These are phyloP conservation scores for Vesta saturnalis DNA, from an alignment of 2,888 invertebrate genomes.

Conservation along the genomic window DNA sequence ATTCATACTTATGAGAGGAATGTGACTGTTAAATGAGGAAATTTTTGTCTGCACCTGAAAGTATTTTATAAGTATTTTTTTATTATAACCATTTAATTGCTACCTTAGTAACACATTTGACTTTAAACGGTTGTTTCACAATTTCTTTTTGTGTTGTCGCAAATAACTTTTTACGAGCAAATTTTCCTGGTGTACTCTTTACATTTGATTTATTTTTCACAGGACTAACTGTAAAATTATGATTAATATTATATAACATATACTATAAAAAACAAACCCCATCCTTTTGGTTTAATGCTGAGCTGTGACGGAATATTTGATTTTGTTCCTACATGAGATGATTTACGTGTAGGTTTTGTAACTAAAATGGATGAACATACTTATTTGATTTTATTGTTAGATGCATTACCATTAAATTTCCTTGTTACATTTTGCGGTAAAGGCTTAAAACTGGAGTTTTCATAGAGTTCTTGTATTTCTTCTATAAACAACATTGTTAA, in stretches of 20 bases:
- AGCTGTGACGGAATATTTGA: too few species aligned
- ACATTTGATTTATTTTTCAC: not conserved
- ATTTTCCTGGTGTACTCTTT: not conserved
- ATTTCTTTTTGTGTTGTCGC: not conserved
- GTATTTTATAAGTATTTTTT: too few species aligned
- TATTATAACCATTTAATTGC: too few species aligned
- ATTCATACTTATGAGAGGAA: not conserved
- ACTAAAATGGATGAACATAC: not conserved
- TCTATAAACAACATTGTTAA: not conserved
- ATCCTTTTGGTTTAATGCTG: too few species aligned
- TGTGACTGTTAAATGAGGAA: not conserved
- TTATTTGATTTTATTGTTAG: not conserved
- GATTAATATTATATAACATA: too few species aligned
- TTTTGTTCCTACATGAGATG: not conserved
- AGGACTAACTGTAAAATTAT: not conserved
- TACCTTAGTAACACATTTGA: not conserved
- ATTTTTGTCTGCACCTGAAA: too few species aligned
- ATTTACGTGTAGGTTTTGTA: not conserved
- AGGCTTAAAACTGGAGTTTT: not conserved
- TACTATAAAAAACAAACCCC: not conserved
- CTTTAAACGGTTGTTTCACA: not conserved
- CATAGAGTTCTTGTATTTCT: not conserved
- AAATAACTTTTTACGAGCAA: not conserved
- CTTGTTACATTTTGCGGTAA: not conserved
- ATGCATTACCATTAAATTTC: not conserved